A percentile compares a stretch with the other conserved stretches of the same genome.
Conservation (phyloP, 1,140 invertebrate species). For the Globodera ellingtonae region DNA sequence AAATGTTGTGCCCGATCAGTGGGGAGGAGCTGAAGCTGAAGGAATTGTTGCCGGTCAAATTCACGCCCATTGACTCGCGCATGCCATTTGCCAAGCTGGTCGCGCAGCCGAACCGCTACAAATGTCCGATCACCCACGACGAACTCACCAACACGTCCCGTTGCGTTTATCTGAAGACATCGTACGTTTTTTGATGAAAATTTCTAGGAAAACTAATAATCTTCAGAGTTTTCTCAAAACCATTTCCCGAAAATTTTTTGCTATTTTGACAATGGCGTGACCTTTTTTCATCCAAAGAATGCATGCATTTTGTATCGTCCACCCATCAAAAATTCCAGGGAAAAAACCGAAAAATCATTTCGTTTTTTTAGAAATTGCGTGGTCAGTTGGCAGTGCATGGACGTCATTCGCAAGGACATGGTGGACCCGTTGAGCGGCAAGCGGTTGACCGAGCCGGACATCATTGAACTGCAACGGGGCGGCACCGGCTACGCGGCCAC, state of each 20-base stretch:
- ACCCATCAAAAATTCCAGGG: too few species aligned
- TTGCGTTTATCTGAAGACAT: conserved; percentile 82
- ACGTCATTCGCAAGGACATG: conserved; percentile 95
- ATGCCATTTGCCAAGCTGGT: conserved; percentile 28
- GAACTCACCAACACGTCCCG: conserved; percentile 89
- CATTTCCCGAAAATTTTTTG: conserved; percentile 18
- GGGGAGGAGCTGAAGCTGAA: conserved; percentile 84
- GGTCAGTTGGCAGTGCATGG: conserved; percentile 91
- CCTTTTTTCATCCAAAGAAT: too few species aligned
- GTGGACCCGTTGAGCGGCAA: conserved; percentile 86
- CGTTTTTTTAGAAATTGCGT: conserved; percentile 80
- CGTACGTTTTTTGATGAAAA: conserved; percentile 37
- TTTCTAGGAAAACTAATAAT: background rate
- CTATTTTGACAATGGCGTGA: background rate
- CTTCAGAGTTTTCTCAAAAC: too few species aligned
- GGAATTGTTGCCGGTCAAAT: conserved; percentile 89
- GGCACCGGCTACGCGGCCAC: conserved; percentile 64
- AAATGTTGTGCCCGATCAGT: conserved; percentile 89
- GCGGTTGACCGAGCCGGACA: conserved; percentile 86
- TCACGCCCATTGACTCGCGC: conserved; percentile 78
- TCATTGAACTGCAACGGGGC: conserved; percentile 68
- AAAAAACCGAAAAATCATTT: too few species aligned
- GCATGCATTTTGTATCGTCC: too few species aligned
- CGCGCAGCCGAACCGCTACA: conserved; percentile 78
- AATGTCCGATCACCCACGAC: conserved; percentile 96